A percentile compares a stretch with the other conserved stretches of the same genome.
Conservation (phyloP, 2,113 vertebrate species). For the Mus spicilegus region DNA sequence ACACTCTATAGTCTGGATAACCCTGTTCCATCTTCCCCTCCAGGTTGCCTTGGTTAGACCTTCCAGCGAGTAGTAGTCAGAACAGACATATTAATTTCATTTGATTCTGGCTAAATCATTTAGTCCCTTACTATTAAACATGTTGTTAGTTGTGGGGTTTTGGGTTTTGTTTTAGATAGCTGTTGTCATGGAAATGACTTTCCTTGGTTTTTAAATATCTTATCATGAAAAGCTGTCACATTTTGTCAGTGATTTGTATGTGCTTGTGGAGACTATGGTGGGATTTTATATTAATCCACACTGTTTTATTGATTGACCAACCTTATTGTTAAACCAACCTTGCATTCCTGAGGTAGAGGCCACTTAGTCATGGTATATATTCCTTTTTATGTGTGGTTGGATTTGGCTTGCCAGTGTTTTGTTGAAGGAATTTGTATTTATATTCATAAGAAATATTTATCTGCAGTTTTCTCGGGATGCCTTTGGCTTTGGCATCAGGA, state of each 20-base stretch:
- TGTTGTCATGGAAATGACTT: background rate
- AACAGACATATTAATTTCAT: background rate
- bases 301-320: background rate
- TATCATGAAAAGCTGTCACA: background rate
- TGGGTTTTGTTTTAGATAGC: background rate
- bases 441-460: background rate
- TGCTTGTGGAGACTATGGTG: background rate
- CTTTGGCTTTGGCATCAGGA: background rate
- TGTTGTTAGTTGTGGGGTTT: background rate
- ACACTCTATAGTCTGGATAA: background rate
- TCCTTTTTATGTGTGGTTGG: slow-evolving; percentile 5
- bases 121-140: background rate
- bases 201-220: background rate
- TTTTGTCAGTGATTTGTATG: slow-evolving; percentile 45
- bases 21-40: slow-evolving; percentile 12
- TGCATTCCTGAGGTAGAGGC: background rate
- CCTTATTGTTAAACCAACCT: background rate
- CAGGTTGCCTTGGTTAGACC: background rate
- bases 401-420: slow-evolving; percentile 53
- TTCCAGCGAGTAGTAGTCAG: background rate
- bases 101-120: background rate
- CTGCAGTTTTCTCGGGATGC: background rate
- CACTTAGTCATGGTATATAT: background rate
- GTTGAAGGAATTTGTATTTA: background rate
- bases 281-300: background rate